Percentiles rank a stretch among this genome's conserved stretches.
These are phyloP conservation scores for Nemotelus nigrinus DNA, from an alignment of 2,888 invertebrate species.

Conservation along the genomic window DNA sequence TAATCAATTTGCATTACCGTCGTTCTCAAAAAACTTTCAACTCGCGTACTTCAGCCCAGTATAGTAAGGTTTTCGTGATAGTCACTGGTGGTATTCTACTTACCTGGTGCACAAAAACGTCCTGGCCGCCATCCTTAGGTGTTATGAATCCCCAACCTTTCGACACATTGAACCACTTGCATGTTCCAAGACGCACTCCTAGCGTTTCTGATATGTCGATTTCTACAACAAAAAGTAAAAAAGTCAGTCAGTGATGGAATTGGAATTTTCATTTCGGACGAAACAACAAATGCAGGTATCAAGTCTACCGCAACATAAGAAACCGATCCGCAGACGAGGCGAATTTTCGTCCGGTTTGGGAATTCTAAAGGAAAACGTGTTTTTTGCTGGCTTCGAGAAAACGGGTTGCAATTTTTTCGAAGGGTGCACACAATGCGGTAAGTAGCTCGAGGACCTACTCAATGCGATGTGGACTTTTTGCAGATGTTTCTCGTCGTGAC, in stretches of 20 bases:
- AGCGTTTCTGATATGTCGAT: constrained; percentile 57
- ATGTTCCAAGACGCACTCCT: constrained; percentile 77
- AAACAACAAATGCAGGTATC: background rate
- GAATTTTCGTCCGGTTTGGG: constrained; percentile 13
- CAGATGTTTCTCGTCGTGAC: too few relatives aligned
- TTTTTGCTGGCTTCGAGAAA: background rate
- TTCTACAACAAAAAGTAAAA: constrained; percentile 53
- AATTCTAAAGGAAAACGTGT: constrained; percentile 16
- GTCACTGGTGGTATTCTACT: constrained; percentile 15
- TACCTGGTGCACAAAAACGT: constrained; percentile 96
- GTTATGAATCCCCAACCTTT: constrained; percentile 96
- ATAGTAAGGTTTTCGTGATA: too few relatives aligned
- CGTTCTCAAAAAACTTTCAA: too few relatives aligned
- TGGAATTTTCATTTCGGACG: background rate
- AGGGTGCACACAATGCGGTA: too few relatives aligned
- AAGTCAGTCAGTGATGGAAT: background rate
- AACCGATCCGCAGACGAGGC: background rate
- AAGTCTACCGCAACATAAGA: background rate
- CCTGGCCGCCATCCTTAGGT: constrained; percentile 88
- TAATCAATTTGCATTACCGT: too few relatives aligned
- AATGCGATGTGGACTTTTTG: too few relatives aligned
- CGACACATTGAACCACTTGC: constrained; percentile 96
- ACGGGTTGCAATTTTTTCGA: constrained; percentile 17
- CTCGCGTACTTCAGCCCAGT: too few relatives aligned
- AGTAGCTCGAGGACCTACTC: too few relatives aligned